These are phyloP conservation scores for Dissostichus mawsoni DNA, from an alignment of 2,113 vertebrate genomes.

Conservation along the genomic window DNA sequence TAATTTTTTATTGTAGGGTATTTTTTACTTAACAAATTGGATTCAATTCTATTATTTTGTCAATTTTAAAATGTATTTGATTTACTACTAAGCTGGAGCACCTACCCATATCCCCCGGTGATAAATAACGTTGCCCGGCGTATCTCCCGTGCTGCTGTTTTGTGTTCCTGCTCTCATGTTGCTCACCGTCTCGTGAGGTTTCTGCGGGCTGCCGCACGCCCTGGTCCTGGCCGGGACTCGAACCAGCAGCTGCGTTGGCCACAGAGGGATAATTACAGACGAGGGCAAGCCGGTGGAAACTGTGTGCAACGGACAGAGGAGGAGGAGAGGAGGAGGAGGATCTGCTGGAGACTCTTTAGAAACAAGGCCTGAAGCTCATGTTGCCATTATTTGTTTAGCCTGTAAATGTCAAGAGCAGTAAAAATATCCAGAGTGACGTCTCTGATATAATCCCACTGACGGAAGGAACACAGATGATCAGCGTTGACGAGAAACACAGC, in stretches of 20 bases:
- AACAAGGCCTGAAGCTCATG: neutral
- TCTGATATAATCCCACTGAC: neutral
- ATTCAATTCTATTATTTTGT: too few species aligned
- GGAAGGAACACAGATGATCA: too few species aligned
- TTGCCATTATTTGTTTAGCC: neutral
- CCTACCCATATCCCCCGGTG: too few species aligned
- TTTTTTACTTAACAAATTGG: too few species aligned
- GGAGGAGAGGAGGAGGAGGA: slow-evolving; percentile 28
- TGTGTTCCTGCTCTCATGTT: slow-evolving; percentile 31
- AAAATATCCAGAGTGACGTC: neutral
- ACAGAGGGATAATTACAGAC: slow-evolving; percentile 76
- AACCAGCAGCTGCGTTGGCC: slow-evolving; percentile 64
- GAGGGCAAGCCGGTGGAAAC: slow-evolving; percentile 75
- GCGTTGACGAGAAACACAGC: too few species aligned
- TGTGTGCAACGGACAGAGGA: slow-evolving; percentile 65
- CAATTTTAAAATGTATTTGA: too few species aligned
- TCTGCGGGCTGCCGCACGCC: slow-evolving; percentile 59
- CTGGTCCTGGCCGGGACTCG: slow-evolving; percentile 46
- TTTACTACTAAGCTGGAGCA: too few species aligned
- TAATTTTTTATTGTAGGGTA: too few species aligned
- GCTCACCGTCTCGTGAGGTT: slow-evolving; percentile 41
- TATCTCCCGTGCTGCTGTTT: slow-evolving; percentile 35
- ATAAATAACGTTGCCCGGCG: neutral
- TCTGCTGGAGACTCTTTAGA: slow-evolving; percentile 8
- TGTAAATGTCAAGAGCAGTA: neutral